Evolutionary conservation across 2,113 vertebrate species (phyloP).

Genomic region (Burhinus oedicnemus): DNA sequence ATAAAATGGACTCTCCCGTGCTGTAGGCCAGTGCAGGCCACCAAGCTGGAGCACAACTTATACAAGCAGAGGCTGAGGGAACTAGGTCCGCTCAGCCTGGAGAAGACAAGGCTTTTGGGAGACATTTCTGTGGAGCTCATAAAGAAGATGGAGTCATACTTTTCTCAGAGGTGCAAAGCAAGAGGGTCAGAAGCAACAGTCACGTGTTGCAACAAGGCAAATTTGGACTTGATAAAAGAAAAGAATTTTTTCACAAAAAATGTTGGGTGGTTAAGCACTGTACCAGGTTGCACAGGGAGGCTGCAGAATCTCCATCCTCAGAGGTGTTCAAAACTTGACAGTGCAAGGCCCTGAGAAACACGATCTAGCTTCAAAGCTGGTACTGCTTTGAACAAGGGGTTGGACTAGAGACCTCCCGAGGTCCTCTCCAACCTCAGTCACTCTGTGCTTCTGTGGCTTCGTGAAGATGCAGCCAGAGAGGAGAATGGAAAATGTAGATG

Average conservation of each 20-base stretch:
- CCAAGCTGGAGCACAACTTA: not conserved
- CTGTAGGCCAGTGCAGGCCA: not conserved
- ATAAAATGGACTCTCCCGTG: accelerated
- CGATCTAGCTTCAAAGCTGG: not conserved
- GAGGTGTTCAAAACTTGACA: not conserved
- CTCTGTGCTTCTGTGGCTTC: not conserved
- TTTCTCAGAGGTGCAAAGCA: not conserved
- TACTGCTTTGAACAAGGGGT: not conserved
- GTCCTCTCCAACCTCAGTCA: not conserved
- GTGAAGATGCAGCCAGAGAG: not conserved
- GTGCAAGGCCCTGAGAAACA: not conserved
- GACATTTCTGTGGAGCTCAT: not conserved
- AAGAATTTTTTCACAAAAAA: not conserved
- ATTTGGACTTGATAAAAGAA: not conserved
- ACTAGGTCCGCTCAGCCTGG: not conserved
- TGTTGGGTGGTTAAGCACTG: not conserved
- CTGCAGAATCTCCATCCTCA: not conserved
- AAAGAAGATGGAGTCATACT: not conserved
- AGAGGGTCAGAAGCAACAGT: not conserved
- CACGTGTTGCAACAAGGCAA: not conserved
- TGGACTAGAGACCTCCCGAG: not conserved
- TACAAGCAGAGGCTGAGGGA: not conserved
- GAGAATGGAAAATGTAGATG: not conserved
- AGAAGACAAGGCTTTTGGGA: not conserved
- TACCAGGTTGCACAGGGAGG: not conserved